phyloP scores from a whole-genome alignment of 92 coral and sea anemone species.

The Micromussa lordhowensis region DNA sequence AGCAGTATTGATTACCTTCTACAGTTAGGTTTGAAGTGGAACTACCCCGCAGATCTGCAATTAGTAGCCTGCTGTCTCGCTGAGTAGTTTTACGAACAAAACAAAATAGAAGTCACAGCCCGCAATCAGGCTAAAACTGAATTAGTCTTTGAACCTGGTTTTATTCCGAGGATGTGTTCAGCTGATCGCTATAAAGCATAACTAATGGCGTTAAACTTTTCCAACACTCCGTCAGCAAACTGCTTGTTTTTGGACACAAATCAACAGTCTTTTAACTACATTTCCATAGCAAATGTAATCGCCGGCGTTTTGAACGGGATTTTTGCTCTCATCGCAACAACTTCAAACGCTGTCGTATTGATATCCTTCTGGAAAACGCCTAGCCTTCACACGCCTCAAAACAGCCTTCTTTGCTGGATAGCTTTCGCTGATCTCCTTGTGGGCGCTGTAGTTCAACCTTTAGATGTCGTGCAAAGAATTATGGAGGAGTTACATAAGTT shows the following conservation, averaged over 20 bases:
- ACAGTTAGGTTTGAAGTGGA: no score
- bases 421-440: conserved; percentile 12
- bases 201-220: background rate
- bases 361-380: conserved; percentile 3
- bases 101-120: background rate
- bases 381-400: background rate
- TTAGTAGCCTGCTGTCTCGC: background rate
- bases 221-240: background rate
- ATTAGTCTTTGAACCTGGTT: background rate
- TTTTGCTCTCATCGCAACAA: conserved; percentile 4
- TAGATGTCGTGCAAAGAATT: conserved; percentile 9
- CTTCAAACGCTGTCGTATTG: conserved; percentile 8
- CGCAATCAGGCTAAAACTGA: background rate
- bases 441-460: conserved; percentile 1
- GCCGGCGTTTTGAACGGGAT: conserved; percentile 6
- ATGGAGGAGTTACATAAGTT: background rate
- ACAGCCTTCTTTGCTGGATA: background rate
- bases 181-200: background rate
- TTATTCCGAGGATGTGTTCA: background rate
- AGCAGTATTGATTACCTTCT: background rate
- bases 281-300: background rate
- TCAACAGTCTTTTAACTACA: background rate
- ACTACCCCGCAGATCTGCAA: background rate
- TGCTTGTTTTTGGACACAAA: conserved; percentile 19
- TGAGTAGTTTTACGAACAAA: background rate